Evolutionary conservation across 1,140 invertebrate species (phyloP).

Genomic region (Trypoxylus dichotomus): DNA sequence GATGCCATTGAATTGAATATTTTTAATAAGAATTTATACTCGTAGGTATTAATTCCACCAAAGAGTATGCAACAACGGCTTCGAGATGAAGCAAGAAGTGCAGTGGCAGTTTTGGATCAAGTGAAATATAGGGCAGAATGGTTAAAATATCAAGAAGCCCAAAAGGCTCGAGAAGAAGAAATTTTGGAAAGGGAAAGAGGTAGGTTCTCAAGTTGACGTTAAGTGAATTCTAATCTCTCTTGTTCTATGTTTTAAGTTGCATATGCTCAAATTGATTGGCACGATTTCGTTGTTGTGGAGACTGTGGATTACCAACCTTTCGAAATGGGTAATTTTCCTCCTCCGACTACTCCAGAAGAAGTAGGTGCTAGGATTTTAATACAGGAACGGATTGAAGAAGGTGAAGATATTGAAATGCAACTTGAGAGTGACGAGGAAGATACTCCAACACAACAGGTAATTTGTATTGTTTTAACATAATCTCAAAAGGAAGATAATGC

Average conservation of each 20-base stretch:
- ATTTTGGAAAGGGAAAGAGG: slow-evolving; percentile 90
- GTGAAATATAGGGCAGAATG: slow-evolving; percentile 95
- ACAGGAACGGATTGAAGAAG: slow-evolving; percentile 67
- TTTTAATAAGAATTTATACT: slow-evolving; percentile 72
- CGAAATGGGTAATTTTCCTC: slow-evolving; percentile 93
- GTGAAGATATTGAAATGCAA: slow-evolving; percentile 75
- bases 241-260: slow-evolving; percentile 64
- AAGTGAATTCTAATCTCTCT: slow-evolving; percentile 32
- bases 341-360: slow-evolving; percentile 95
- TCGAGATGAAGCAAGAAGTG: slow-evolving; percentile 75
- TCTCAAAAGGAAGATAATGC: too few species aligned
- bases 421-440: slow-evolving; percentile 69
- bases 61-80: slow-evolving; percentile 85
- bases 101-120: slow-evolving; percentile 81
- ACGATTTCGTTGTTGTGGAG: slow-evolving; percentile 99
- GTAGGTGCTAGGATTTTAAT: slow-evolving; percentile 92
- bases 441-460: slow-evolving; percentile 47
- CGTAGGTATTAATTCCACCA: slow-evolving; percentile 85
- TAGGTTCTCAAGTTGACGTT: slow-evolving; percentile 42
- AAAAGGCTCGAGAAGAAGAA: slow-evolving; percentile 90
- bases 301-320: slow-evolving; percentile 98
- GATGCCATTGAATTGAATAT: not conserved
- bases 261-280: slow-evolving; percentile 99
- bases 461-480: slow-evolving; percentile 53
- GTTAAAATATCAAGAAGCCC: slow-evolving; percentile 91